A percentile compares a stretch with the other conserved stretches of the same genome.
These are phyloP conservation scores for Leptopilina myrica DNA, from an alignment of 2,888 invertebrate species.

Conservation along the genomic window DNA sequence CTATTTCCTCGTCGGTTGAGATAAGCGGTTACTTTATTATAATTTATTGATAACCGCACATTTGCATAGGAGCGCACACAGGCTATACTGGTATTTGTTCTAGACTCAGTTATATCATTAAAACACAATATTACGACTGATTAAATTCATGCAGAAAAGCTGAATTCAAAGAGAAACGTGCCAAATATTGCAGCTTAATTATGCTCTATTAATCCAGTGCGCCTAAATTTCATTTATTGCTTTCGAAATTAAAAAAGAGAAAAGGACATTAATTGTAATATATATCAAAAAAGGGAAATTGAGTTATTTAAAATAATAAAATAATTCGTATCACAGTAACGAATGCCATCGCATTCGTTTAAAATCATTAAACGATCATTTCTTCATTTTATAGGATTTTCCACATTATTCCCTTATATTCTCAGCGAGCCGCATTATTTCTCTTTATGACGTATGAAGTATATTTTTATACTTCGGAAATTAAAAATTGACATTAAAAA, in stretches of 20 bases:
- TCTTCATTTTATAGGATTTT: conserved; percentile 1
- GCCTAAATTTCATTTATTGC: background rate
- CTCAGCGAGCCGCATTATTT: background rate
- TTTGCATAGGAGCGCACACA: conserved; percentile 58
- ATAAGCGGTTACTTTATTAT: conserved; percentile 57
- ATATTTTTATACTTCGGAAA: too few relatives aligned
- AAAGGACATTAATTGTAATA: background rate
- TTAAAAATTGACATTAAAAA: too few relatives aligned
- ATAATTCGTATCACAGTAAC: background rate
- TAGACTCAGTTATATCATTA: too few relatives aligned
- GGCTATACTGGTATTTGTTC: conserved; percentile 47
- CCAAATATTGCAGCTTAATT: background rate
- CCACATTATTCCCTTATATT: background rate
- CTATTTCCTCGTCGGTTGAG: conserved; percentile 33
- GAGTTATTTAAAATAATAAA: background rate
- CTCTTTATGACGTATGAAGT: background rate
- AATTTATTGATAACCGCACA: conserved; percentile 64
- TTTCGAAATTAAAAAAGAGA: background rate
- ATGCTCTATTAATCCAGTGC: background rate
- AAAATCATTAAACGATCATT: background rate
- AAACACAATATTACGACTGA: conserved; percentile 43
- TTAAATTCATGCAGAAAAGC: conserved; percentile 24
- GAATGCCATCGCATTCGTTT: background rate
- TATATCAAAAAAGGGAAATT: background rate
- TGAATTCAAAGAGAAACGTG: background rate